A percentile compares a stretch with the other conserved stretches of the same genome.
phyloP scores from a whole-genome alignment of 2,888 invertebrate species.

The Drosophila mulleri region DNA sequence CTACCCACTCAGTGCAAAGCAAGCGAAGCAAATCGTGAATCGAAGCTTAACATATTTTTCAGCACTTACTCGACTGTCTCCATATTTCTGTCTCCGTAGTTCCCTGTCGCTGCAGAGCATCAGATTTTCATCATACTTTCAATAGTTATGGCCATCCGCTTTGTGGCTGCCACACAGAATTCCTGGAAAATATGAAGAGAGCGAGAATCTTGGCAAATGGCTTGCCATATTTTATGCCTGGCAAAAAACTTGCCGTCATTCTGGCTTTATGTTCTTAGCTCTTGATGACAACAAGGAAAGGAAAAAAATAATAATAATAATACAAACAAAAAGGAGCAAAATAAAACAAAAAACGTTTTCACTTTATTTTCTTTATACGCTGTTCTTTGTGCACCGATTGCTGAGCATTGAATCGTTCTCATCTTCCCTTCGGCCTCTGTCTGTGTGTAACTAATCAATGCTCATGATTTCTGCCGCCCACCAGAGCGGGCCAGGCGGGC shows the following conservation, averaged over 20 bases:
- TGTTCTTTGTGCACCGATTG: conserved; percentile 29
- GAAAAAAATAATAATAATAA: conserved; percentile 15
- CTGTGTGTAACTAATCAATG: conserved; percentile 69
- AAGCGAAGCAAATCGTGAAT: background rate
- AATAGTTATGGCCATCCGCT: conserved; percentile 3
- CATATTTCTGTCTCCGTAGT: no score
- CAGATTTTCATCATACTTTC: background rate
- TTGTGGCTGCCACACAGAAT: conserved; percentile 13
- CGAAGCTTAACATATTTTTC: background rate
- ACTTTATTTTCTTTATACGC: conserved; percentile 31
- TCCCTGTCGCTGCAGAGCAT: conserved; percentile 5
- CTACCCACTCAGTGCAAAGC: background rate
- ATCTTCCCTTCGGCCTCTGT: conserved; percentile 20
- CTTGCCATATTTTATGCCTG: conserved; percentile 36
- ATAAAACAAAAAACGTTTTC: conserved; percentile 14
- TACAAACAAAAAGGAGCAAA: background rate
- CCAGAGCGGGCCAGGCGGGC: conserved; percentile 7
- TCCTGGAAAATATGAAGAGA: conserved; percentile 8
- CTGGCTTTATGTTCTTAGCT: conserved; percentile 43
- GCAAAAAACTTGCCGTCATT: conserved; percentile 39
- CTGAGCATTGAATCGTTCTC: conserved; percentile 17
- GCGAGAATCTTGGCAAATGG: conserved; percentile 25
- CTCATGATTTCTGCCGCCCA: conserved; percentile 30
- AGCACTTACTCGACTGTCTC: background rate
- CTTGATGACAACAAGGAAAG: conserved; percentile 28